Percentiles rank a stretch among this genome's conserved stretches.
Evolutionary conservation across 2,797 vertebrate species (phyloP).

Genomic region (Pristis pectinata): DNA sequence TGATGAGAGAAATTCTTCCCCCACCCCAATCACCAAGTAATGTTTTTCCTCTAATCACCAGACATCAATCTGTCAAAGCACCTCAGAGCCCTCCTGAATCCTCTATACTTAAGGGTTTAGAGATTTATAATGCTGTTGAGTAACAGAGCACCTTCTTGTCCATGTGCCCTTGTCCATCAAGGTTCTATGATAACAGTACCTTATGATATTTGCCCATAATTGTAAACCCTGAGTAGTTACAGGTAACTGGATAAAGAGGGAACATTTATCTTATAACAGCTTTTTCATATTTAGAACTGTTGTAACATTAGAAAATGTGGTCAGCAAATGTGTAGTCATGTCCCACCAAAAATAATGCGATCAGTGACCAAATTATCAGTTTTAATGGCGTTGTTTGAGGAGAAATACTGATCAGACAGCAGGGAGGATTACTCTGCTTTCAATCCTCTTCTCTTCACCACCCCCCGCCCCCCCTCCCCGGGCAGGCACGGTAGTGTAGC

Average conservation of each 20-base stretch:
- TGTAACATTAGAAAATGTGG: not conserved
- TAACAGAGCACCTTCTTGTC: not conserved
- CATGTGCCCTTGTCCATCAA: not conserved
- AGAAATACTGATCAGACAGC: not conserved
- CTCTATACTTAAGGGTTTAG: not conserved
- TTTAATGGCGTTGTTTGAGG: not conserved
- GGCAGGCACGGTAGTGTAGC: too few species aligned
- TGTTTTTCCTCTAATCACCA: not conserved
- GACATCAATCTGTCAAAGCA: not conserved
- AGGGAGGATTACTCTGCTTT: not conserved
- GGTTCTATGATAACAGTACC: not conserved
- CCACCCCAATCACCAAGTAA: too few species aligned
- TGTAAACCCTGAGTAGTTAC: not conserved
- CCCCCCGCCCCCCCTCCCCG: too few species aligned
- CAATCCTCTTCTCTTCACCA: too few species aligned
- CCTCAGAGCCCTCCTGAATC: not conserved
- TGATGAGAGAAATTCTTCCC: too few species aligned
- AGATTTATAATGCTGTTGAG: not conserved
- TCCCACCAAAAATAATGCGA: not conserved
- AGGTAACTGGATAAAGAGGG: not conserved
- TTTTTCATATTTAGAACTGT: not conserved
- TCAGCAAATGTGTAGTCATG: not conserved
- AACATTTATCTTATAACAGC: not conserved
- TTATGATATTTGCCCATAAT: not conserved
- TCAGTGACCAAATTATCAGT: not conserved